phyloP scores from a whole-genome alignment of 2,113 vertebrate species.

The Chloebia gouldiae region DNA sequence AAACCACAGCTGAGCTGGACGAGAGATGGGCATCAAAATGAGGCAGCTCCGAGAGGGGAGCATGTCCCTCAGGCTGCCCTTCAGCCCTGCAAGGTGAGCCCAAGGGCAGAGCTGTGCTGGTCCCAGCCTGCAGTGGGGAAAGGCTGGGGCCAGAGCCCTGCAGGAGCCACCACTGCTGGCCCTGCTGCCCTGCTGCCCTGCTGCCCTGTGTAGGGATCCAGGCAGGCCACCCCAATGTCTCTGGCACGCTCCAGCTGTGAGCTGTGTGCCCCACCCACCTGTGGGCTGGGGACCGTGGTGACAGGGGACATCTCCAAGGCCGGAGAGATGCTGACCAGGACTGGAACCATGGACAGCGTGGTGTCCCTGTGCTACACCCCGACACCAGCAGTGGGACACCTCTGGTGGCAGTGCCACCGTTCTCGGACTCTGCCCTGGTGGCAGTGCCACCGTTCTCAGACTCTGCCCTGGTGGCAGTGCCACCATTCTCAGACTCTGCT shows the following conservation, averaged over 20 bases:
- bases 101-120: not conserved
- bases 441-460: not conserved
- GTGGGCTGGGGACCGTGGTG: accelerated
- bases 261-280: no score
- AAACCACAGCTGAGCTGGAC: not conserved
- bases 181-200: not conserved
- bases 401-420: not conserved
- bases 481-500: not conserved
- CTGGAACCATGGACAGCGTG: not conserved
- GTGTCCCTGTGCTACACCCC: accelerated
- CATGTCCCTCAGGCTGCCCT: not conserved
- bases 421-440: not conserved
- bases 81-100: not conserved
- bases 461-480: not conserved
- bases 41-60: not conserved
- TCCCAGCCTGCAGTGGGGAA: not conserved
- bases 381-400: not conserved
- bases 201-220: not conserved
- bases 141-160: not conserved
- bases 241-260: not conserved
- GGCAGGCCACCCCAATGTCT: not conserved
- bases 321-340: not conserved
- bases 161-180: not conserved
- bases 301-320: not conserved
- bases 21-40: not conserved